Evolutionary conservation across 2,888 invertebrate species (phyloP).

Genomic region (Phasia obesa): DNA sequence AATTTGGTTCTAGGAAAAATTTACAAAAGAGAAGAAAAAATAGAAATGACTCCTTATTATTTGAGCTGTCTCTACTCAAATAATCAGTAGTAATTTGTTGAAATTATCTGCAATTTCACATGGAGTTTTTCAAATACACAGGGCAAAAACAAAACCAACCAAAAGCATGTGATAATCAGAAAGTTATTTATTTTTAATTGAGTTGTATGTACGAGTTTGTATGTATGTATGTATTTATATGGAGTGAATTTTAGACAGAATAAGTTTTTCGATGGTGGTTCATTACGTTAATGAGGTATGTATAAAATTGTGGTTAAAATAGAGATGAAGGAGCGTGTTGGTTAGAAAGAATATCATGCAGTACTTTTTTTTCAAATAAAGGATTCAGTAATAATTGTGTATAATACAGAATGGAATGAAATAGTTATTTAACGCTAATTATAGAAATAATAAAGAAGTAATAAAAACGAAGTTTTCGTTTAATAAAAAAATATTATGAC

Average conservation of each 20-base stretch:
- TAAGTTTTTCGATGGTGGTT: conserved; percentile 33
- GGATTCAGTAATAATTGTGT: neutral
- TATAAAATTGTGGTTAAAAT: neutral
- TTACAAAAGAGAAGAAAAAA: neutral
- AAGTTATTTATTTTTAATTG: conserved; percentile 57
- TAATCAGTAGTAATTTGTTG: conserved; percentile 35
- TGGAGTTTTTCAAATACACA: conserved; percentile 11
- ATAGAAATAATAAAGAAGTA: no score
- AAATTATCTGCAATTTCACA: conserved; percentile 26
- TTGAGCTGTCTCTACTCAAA: conserved; percentile 22
- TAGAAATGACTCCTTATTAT: conserved; percentile 8
- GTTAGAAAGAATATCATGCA: neutral
- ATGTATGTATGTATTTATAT: no score
- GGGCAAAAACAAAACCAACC: conserved; percentile 5
- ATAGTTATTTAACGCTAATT: neutral
- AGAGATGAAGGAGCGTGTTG: neutral
- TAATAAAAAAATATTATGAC: no score
- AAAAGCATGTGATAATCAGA: conserved; percentile 52
- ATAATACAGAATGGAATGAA: conserved; percentile 14
- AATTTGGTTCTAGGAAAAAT: conserved; percentile 20
- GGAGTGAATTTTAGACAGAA: neutral
- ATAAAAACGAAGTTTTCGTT: no score
- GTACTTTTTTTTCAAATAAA: neutral
- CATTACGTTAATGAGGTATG: conserved; percentile 49
- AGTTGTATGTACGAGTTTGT: conserved; percentile 1